Conservation (phyloP, 2,113 vertebrate species). For the Platysteira castanea region DNA sequence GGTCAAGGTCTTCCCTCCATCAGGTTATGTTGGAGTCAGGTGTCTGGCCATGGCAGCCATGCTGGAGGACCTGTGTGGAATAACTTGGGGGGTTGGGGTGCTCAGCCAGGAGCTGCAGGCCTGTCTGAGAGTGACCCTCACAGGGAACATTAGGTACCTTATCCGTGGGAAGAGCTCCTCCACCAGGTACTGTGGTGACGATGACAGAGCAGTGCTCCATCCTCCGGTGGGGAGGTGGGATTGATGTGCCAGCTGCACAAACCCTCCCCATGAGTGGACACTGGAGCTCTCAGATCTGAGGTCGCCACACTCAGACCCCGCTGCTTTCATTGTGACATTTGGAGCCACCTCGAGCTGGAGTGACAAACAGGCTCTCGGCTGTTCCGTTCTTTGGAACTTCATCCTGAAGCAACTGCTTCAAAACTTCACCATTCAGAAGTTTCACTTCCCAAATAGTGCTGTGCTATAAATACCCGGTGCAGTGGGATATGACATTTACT, state of each 20-base stretch:
- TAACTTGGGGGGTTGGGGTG: background rate
- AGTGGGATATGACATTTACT: slow-evolving; percentile 56
- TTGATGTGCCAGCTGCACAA: background rate
- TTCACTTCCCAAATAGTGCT: slow-evolving; percentile 53
- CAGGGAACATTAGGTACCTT: rapidly evolving
- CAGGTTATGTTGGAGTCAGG: background rate
- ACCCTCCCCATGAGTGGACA: rapidly evolving
- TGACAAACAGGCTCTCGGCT: rapidly evolving
- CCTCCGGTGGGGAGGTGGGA: rapidly evolving
- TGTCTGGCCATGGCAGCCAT: rapidly evolving
- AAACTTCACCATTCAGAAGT: slow-evolving; percentile 35
- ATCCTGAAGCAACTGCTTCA: background rate
- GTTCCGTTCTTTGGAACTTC: background rate
- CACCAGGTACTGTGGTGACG: rapidly evolving
- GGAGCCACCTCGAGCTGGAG: background rate
- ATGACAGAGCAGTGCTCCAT: background rate
- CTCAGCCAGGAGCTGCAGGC: rapidly evolving
- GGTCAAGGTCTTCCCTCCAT: background rate
- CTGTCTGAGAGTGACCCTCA: background rate
- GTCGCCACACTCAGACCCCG: rapidly evolving
- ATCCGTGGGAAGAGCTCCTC: background rate
- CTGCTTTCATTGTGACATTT: background rate
- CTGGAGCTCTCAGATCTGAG: rapidly evolving
- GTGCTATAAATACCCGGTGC: slow-evolving; percentile 44
- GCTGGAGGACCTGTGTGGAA: background rate